Percentiles rank a stretch among this genome's conserved stretches.
Evolutionary conservation across 1,140 invertebrate genomes (phyloP).

Genomic region (Rhopalosiphum padi): DNA sequence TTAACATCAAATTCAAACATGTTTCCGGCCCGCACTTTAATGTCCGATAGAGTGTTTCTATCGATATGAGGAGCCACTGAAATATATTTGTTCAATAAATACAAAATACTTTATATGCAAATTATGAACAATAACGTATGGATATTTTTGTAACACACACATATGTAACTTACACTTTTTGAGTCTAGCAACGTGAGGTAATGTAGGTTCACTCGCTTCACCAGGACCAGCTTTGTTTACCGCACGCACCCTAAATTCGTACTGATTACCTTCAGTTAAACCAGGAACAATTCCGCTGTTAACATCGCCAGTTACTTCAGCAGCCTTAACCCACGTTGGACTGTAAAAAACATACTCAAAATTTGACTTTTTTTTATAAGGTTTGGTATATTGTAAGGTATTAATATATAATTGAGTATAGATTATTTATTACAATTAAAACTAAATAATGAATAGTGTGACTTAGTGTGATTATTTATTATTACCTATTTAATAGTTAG

Average conservation of each 20-base stretch:
- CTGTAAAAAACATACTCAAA: slow-evolving; percentile 62
- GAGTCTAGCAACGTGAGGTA: slow-evolving; percentile 86
- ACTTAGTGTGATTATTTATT: no score
- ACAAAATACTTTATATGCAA: background rate
- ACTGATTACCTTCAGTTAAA: slow-evolving; percentile 88
- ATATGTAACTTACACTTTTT: slow-evolving; percentile 74
- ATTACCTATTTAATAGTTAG: no score
- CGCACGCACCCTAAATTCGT: slow-evolving; percentile 93
- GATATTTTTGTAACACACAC: background rate
- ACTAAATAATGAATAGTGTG: background rate
- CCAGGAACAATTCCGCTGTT: slow-evolving; percentile 84
- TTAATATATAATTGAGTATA: background rate
- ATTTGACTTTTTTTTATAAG: background rate
- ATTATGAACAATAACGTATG: background rate
- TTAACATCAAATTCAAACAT: slow-evolving; percentile 94
- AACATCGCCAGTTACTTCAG: slow-evolving; percentile 82
- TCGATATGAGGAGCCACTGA: slow-evolving; percentile 89
- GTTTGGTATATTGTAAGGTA: background rate
- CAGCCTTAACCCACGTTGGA: slow-evolving; percentile 87
- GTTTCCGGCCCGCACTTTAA: slow-evolving; percentile 91
- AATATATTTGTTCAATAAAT: slow-evolving; percentile 61
- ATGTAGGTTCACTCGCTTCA: slow-evolving; percentile 87
- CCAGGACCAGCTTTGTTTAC: slow-evolving; percentile 94
- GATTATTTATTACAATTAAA: background rate
- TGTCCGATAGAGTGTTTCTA: slow-evolving; percentile 88